Percentiles rank a stretch among this genome's conserved stretches.
These are phyloP conservation scores for Eristalis intricaria DNA, from an alignment of 2,888 invertebrate genomes.

Conservation along the genomic window DNA sequence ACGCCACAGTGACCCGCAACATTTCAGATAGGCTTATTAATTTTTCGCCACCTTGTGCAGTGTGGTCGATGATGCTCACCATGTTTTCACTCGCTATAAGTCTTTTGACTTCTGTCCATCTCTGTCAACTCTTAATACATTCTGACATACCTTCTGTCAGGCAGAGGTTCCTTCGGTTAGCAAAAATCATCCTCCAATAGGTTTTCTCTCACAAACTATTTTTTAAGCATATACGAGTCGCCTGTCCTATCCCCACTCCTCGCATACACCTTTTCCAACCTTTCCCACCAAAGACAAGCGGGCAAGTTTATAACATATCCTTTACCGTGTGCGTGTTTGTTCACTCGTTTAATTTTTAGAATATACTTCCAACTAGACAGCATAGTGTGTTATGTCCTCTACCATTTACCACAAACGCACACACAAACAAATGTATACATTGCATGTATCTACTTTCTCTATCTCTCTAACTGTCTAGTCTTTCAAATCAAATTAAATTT, in stretches of 20 bases:
- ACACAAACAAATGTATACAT: not conserved
- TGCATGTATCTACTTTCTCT: not conserved
- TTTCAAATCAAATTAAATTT: not conserved
- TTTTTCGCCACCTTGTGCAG: no score
- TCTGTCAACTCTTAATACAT: no score
- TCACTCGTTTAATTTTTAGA: conserved; percentile 19
- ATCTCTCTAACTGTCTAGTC: not conserved
- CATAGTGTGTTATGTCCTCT: conserved; percentile 36
- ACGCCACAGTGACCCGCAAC: no score
- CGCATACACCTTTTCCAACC: not conserved
- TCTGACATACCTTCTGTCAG: no score
- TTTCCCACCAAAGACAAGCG: not conserved
- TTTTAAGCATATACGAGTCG: not conserved
- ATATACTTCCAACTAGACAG: conserved; percentile 42
- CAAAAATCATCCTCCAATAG: not conserved
- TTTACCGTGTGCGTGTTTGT: conserved; percentile 47
- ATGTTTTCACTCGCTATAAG: no score
- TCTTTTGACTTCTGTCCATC: no score
- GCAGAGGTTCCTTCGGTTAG: not conserved
- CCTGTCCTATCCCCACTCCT: not conserved
- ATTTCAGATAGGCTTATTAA: no score
- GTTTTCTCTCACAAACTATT: not conserved
- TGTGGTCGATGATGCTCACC: no score
- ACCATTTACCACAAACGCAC: not conserved
- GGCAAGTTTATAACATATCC: conserved; percentile 27